Percentiles rank a stretch among this genome's conserved stretches.
Evolutionary conservation across 2,888 invertebrate species (phyloP).

Genomic region (Thymelicus lineola): DNA sequence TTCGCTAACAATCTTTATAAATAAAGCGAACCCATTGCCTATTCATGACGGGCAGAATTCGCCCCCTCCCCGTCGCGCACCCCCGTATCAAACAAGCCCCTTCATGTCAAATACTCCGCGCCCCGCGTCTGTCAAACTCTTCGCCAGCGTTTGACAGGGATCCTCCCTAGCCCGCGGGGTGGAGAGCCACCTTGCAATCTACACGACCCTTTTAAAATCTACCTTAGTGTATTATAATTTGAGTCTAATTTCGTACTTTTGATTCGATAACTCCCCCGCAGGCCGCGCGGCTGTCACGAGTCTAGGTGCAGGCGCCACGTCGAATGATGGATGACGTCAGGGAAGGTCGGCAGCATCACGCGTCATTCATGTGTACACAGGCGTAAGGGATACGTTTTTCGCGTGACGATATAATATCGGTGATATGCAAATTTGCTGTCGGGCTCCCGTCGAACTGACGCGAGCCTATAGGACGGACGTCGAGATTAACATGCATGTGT

Average conservation of each 20-base stretch:
- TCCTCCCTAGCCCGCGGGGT: conserved; percentile 80
- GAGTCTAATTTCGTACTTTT: conserved; percentile 48
- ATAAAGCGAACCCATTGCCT: conserved; percentile 84
- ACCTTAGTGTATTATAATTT: conserved; percentile 45
- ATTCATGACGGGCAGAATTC: conserved; percentile 85
- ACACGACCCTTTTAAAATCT: conserved; percentile 42
- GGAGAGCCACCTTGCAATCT: conserved; percentile 72
- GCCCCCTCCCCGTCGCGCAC: conserved; percentile 70
- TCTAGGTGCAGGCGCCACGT: conserved; percentile 84
- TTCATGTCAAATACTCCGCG: conserved; percentile 85
- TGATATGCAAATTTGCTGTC: conserved; percentile 82
- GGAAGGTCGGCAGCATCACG: conserved; percentile 84
- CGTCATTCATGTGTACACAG: conserved; percentile 85
- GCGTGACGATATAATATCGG: conserved; percentile 84
- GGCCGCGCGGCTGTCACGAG: conserved; percentile 75
- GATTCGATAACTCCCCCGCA: conserved; percentile 51
- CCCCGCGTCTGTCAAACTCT: conserved; percentile 86
- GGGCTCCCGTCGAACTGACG: conserved; percentile 64
- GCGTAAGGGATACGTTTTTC: conserved; percentile 86
- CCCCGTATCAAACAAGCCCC: conserved; percentile 85
- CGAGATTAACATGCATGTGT: conserved; percentile 33
- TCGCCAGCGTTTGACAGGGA: conserved; percentile 85
- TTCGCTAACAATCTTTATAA: conserved; percentile 83
- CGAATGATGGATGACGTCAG: conserved; percentile 85
- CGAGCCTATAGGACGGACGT: conserved; percentile 44